Base-by-base conservation (phyloP, 2,797 vertebrate genomes). In the Betta splendens region DNA sequence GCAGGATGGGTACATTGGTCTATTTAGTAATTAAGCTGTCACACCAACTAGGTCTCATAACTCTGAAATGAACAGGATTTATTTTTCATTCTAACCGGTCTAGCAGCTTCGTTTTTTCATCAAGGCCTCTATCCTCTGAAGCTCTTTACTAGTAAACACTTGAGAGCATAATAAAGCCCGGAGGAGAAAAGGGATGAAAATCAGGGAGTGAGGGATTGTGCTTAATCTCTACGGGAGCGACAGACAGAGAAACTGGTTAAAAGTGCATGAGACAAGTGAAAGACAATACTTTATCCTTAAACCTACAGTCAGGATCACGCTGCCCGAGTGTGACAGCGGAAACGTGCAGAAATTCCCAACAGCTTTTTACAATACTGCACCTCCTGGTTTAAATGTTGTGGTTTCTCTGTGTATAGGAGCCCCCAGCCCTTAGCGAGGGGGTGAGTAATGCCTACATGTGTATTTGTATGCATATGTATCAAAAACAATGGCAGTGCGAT, bases 71-170 rank as follows among this genome's bases (percentile, higher is more conserved):
- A 63, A 31, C 9, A 57, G 25, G 31, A 35, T 62, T 70, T 73
- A 37, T 58, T 17, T 60, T 52, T 68, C 31, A 56, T 59, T 64
- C 29, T 16, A 8, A 44, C 48, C 61, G 32, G n/a, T 40, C 32
- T 25, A 11, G 23, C 23, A 35, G 23, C 40, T 35, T 38, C 28
- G 20, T 22, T 7, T 49, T 49, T 33, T 37, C 62, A 48, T 69
- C 29, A 68, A 61, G 37, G 54, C 55, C 18, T 65, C 13, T 31
- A 20, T 65, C 38, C 18, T 39, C 37, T 75, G 13, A 72, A 49
- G 31, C 25, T 39, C 76, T 64, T 48, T 49, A 25, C 38, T 52
- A 70, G 59, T 81, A 69, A 73, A 72, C 53, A 61, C 59, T 46
- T 22, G 26, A 45, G 15, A 59, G 58, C 7, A 46, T 31, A 60